A percentile compares a stretch with the other conserved stretches of the same genome.
phyloP scores from a whole-genome alignment of 1,140 invertebrate genomes.

The Apis dorsata region DNA sequence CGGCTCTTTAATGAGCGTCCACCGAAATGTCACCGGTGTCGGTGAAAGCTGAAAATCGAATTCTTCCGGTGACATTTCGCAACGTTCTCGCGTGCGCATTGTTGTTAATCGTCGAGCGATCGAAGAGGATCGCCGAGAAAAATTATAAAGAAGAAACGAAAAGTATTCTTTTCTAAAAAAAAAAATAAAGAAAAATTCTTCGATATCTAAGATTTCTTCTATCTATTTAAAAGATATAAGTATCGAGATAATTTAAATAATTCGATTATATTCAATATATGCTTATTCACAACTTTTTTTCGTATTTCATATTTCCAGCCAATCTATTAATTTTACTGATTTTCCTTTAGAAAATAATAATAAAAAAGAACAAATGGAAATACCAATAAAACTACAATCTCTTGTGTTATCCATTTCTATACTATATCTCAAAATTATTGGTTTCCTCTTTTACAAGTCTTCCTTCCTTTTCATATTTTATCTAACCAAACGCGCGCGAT shows the following conservation, averaged over 20 bases:
- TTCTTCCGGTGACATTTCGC: conserved; percentile 49
- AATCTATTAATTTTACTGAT: neutral
- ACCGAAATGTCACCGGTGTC: conserved; percentile 57
- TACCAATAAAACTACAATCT: neutral
- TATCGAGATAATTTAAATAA: no score
- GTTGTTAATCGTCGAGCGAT: neutral
- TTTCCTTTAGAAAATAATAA: neutral
- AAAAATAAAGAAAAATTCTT: no score
- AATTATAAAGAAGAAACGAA: no score
- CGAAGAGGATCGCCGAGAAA: no score
- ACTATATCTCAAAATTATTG: neutral
- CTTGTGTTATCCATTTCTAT: neutral
- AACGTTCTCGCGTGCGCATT: neutral
- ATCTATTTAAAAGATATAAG: no score
- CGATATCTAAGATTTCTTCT: no score
- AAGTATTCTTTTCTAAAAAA: no score
- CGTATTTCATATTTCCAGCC: no score
- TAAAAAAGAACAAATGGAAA: neutral
- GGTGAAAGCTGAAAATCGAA: conserved; percentile 56
- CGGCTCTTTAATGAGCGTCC: conserved; percentile 53
- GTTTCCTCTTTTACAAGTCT: neutral
- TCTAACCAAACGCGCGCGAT: neutral
- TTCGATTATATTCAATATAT: no score
- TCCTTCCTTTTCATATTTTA: neutral
- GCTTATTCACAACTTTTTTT: no score